Evolutionary conservation across 1,140 invertebrate genomes (phyloP).

Genomic region (Habropoda laboriosa): DNA sequence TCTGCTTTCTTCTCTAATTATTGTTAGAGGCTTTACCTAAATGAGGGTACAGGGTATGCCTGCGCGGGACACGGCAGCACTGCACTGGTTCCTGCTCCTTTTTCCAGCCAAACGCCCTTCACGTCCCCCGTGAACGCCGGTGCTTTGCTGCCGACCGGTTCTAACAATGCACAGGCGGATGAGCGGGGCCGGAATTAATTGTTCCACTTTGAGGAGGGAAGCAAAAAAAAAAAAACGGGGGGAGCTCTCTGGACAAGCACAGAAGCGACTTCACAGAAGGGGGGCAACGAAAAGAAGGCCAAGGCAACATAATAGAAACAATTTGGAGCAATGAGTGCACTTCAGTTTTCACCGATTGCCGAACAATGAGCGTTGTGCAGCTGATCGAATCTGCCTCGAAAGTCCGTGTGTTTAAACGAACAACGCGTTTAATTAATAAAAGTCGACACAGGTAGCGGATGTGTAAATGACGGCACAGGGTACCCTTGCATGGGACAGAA

Average conservation of each 20-base stretch:
- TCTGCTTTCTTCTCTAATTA: not conserved
- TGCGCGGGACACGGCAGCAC: conserved; percentile 77
- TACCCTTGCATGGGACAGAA: conserved; percentile 87
- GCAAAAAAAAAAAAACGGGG: no score
- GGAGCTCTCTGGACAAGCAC: conserved; percentile 78
- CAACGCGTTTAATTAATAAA: not conserved
- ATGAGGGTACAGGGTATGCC: conserved; percentile 76
- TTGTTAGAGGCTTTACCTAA: conserved; percentile 67
- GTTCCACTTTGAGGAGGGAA: conserved; percentile 76
- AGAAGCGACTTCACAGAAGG: no score
- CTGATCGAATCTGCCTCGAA: not conserved
- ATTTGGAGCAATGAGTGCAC: conserved; percentile 25
- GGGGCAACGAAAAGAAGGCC: conserved; percentile 71
- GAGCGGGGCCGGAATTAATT: conserved; percentile 41
- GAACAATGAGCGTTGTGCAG: conserved; percentile 32
- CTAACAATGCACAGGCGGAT: conserved; percentile 70
- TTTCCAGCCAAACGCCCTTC: conserved; percentile 79
- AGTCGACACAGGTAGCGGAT: no score
- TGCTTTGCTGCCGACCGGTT: conserved; percentile 83
- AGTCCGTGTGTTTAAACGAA: conserved; percentile 1
- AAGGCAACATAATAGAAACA: conserved; percentile 72
- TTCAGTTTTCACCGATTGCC: conserved; percentile 24
- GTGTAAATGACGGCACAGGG: conserved; percentile 87
- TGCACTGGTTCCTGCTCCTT: conserved; percentile 68
- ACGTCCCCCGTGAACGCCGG: conserved; percentile 81